Percentiles rank a stretch among this genome's conserved stretches.
Evolutionary conservation across 2,888 invertebrate species (phyloP).

Genomic region (Drosophila stalkeri): DNA sequence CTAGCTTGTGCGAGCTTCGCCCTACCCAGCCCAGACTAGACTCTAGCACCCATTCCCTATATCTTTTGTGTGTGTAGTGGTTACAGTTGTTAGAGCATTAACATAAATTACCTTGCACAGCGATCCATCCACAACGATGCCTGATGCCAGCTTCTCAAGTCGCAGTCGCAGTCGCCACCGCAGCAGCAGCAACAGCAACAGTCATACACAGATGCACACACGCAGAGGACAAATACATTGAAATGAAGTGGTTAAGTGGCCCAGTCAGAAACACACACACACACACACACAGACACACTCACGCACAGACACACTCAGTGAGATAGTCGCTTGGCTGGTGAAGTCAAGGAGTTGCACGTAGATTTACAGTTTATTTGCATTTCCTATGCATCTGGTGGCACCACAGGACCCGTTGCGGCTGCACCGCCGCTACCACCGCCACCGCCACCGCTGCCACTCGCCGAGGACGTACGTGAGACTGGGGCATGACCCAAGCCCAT

Average conservation of each 20-base stretch:
- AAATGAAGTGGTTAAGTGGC: constrained; percentile 78
- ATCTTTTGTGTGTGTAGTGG: constrained; percentile 15
- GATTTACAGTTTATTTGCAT: constrained; percentile 70
- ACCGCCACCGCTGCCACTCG: constrained; percentile 33
- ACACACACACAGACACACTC: constrained; percentile 14
- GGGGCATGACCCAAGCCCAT: constrained; percentile 61
- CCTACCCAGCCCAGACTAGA: neutral
- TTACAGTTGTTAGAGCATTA: constrained; percentile 66
- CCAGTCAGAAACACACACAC: constrained; percentile 34
- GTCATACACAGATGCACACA: constrained; percentile 36
- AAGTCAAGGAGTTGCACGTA: constrained; percentile 52
- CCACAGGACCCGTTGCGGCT: constrained; percentile 40
- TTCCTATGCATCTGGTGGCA: constrained; percentile 76
- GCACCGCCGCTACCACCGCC: constrained; percentile 27
- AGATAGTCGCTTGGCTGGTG: constrained; percentile 44
- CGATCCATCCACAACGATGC: constrained; percentile 52
- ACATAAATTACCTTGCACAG: constrained; percentile 80
- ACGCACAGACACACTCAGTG: constrained; percentile 21
- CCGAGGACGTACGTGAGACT: constrained; percentile 76
- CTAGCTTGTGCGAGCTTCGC: constrained; percentile 44
- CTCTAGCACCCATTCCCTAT: constrained; percentile 1
- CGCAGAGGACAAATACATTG: constrained; percentile 57
- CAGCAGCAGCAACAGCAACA: constrained; percentile 37
- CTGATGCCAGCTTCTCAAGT: constrained; percentile 36
- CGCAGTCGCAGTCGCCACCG: constrained; percentile 26